These are phyloP conservation scores for Gastracanthus pulcherrimus DNA, from an alignment of 2,888 invertebrate genomes.

Conservation along the genomic window DNA sequence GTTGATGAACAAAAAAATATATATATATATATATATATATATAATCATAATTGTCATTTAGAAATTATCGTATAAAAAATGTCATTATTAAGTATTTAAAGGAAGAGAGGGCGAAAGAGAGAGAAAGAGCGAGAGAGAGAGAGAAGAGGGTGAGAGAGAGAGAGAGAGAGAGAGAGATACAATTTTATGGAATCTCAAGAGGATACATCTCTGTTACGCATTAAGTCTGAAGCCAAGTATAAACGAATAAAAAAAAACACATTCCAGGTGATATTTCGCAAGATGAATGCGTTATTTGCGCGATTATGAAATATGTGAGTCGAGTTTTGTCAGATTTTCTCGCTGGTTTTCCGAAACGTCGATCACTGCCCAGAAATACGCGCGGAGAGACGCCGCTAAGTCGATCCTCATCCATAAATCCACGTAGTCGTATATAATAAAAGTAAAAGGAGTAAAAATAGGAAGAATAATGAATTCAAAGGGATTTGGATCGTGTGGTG, in stretches of 20 bases:
- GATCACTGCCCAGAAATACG: constrained; percentile 49
- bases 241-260: neutral
- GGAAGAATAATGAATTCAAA: constrained; percentile 5
- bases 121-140: neutral
- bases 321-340: constrained; percentile 23
- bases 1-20: constrained; percentile 36
- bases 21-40: no score
- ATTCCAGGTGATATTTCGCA: constrained; percentile 20
- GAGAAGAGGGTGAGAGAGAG: neutral
- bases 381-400: constrained; percentile 7
- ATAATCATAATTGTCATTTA: constrained; percentile 51
- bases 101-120: no score
- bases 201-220: neutral
- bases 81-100: constrained; percentile 15
- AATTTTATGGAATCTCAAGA: neutral
- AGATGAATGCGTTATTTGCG: neutral
- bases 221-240: neutral
- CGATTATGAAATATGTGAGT: neutral
- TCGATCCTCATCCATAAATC: constrained; percentile 36
- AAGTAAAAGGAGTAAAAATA: neutral
- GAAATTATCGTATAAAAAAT: constrained; percentile 42
- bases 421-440: constrained; percentile 23
- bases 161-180: neutral
- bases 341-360: constrained; percentile 43
- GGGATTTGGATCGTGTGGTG: constrained; percentile 23